Evolutionary conservation across 2,113 vertebrate genomes (phyloP), one percentile per base, ranked within the genome.

Genomic region (Sylvilagus bachmani): DNA sequence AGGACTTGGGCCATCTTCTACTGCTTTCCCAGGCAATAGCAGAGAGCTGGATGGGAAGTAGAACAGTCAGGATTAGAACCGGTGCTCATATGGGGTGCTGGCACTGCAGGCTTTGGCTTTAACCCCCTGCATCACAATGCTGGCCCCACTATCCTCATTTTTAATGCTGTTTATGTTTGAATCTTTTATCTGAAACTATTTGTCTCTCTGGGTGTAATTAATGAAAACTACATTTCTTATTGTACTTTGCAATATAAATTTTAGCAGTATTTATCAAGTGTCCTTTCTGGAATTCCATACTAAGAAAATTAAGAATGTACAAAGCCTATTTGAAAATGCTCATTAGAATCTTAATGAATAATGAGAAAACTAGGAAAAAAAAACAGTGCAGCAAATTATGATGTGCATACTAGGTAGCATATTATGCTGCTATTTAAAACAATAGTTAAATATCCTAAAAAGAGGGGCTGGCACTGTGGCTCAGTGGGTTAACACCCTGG

Each of bases 231-330:
- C 67, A 29, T 31, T 49, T 44, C 44, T 44, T 44, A 7, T 31
- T 75, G 33, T 7, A 51, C 31, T 38, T 78, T 92, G 58, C 21
- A 51, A 86, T 80, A 51, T n/a, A 83, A 21, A 89, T 83, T 69
- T 78, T 82, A 27, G 44, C 16, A 79, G 13, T 87, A 27, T 81
- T 85, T 64, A 66, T 62, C 77, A 88, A 73, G 13, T 75, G 9
- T 19, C 19, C 14, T 81, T 74, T 93, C 25, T 86, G 49, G 25
- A 69, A 75, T 78, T 61, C 16, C 53, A 66, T 86, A 49, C 14
- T 36, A 93, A 93, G 77, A 82, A 89, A 83, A 83, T 78, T 62
- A 77, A 89, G 31, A 74, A 38, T 44, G 7, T 69, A n/a, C 21
- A 74, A 86, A 78, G 80, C 10, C 10, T 75, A 67, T 36, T 36